Conservation (phyloP, 2,888 invertebrate genomes). For the Heliconius aoede region DNA sequence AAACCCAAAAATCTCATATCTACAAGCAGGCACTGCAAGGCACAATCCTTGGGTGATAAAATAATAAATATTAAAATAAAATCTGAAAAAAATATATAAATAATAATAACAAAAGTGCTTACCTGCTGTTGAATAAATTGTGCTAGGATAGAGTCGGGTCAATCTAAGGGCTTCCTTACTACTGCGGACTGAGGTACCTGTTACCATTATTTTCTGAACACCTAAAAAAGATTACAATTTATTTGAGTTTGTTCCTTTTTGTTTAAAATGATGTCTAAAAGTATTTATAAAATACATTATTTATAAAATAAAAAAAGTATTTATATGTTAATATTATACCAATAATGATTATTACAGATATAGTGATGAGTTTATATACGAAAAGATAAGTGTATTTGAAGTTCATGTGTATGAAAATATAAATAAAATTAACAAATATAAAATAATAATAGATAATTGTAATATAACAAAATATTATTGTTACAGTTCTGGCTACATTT, state of each 20-base stretch:
- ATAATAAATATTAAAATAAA: background rate
- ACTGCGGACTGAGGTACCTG: constrained; percentile 93
- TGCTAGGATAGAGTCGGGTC: constrained; percentile 94
- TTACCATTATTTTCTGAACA: constrained; percentile 97
- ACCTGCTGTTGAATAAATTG: constrained; percentile 96
- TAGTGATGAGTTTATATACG: background rate
- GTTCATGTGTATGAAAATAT: background rate
- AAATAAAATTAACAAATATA: background rate
- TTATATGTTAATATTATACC: background rate
- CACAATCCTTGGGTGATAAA: background rate
- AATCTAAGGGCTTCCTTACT: constrained; percentile 95
- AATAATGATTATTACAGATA: background rate
- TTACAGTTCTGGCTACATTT: background rate
- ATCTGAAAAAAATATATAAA: background rate
- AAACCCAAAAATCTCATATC: background rate
- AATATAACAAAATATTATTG: constrained; percentile 14
- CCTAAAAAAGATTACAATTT: constrained; percentile 77
- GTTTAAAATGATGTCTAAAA: background rate
- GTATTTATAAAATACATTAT: too few relatives aligned
- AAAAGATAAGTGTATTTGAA: background rate
- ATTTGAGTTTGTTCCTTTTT: background rate
- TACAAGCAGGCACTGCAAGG: background rate
- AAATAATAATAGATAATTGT: background rate
- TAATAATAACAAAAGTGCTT: constrained; percentile 44
- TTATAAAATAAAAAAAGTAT: too few relatives aligned